Evolutionary conservation across 2,113 vertebrate species (phyloP).

Genomic region (Martes martes): DNA sequence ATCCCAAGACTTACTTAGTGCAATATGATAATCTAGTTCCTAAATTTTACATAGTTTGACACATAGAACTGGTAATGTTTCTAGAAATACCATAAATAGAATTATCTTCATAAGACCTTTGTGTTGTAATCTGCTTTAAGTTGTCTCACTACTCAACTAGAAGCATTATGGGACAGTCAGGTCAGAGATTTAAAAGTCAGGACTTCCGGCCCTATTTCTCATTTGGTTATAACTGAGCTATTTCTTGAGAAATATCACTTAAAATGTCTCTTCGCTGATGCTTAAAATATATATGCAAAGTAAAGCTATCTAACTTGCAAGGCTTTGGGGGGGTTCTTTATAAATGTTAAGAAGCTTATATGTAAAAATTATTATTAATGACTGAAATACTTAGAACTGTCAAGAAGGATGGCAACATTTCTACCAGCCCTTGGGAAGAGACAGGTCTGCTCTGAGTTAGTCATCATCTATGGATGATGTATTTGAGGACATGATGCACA

Average conservation of each 20-base stretch:
- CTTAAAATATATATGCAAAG: slow-evolving; percentile 20
- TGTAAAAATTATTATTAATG: slow-evolving; percentile 51
- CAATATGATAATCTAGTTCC: slow-evolving; percentile 67
- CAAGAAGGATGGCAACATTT: slow-evolving; percentile 41
- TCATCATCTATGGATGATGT: slow-evolving; percentile 65
- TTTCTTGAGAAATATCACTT: slow-evolving; percentile 42
- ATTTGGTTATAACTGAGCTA: background rate
- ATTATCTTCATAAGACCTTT: slow-evolving; percentile 47
- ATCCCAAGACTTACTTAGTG: slow-evolving; percentile 65
- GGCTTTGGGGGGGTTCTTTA: background rate
- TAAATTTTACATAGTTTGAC: slow-evolving; percentile 71
- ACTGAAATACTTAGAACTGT: slow-evolving; percentile 43
- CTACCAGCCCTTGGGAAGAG: slow-evolving; percentile 35
- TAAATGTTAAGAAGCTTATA: slow-evolving; percentile 9
- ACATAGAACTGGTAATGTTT: slow-evolving; percentile 68
- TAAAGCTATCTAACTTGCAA: slow-evolving; percentile 6
- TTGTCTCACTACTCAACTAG: background rate
- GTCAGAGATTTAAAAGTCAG: background rate
- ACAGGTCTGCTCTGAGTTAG: slow-evolving; percentile 51
- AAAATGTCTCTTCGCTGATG: background rate
- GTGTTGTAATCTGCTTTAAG: slow-evolving; percentile 34
- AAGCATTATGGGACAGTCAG: background rate
- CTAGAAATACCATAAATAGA: slow-evolving; percentile 69
- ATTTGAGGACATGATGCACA: slow-evolving; percentile 67
- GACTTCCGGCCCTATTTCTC: slow-evolving; percentile 5